Base-by-base conservation (phyloP, 2,888 invertebrate species). In the Onthophagus sagittarius region DNA sequence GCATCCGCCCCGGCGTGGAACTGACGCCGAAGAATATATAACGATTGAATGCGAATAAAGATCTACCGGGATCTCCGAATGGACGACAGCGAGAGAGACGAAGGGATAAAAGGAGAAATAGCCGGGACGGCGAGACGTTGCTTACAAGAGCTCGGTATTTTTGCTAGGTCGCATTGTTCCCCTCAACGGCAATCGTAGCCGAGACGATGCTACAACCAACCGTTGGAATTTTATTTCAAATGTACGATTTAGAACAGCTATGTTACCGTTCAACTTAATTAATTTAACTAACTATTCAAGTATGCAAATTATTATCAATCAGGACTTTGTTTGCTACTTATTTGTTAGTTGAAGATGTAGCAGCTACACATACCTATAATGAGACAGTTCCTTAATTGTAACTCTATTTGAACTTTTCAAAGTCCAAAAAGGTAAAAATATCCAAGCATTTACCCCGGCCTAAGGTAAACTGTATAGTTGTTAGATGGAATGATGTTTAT, bases 1-100 rank as follows among this genome's bases (percentile, higher is more conserved):
- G 67, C 31, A 67, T 67, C 67, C 32, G 23, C 67, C 32, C 31
- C 82, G 82, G 82, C 81, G 80, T 80, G 76, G 77, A 76, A 77
- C 75, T 77, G 78, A 78, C 78, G 76, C 75, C 74, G 73, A 74
- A 23, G 77, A 74, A 76, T 76, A 76, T 77, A 76, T 74, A 73
- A 69, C 75, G 39, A 65, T 71, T 69, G 65, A 63, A 69, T 31
- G 71, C 71, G 75, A 72, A 73, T 73, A 74, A 74, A 72, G 72
- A 72, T 72, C 73, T 72, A 72, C 67, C 67, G 31, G 67, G 67
- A 67, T 32, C 67, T 64, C 7, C 13, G 67, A 53, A 53, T 11
- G 2, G 39, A 4, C 39, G 39, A 53, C 39, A 53, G 39, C 39
- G 39, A 53, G 39, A 53, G 39, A 53, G 39, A 53, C 39, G 39